A percentile compares a stretch with the other conserved stretches of the same genome.
These are phyloP conservation scores for Pachypsylla venusta DNA, from an alignment of 1,140 invertebrate species.

Conservation along the genomic window DNA sequence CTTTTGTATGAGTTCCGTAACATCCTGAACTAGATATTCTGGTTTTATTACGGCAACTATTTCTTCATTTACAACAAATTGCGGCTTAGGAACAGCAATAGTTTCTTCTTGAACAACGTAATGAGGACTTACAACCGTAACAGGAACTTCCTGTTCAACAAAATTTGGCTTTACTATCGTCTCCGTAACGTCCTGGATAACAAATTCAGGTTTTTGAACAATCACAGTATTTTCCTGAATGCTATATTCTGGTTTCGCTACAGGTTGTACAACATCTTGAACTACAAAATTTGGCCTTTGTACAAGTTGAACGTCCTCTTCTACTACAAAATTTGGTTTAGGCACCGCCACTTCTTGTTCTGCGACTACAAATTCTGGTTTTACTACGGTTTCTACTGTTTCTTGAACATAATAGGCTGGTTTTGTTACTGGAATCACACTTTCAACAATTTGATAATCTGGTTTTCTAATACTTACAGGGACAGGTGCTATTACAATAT, in stretches of 20 bases:
- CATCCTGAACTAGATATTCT: background rate
- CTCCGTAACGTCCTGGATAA: background rate
- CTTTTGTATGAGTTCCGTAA: background rate
- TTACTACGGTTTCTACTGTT: background rate
- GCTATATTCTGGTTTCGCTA: background rate
- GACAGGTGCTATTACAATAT: slow-evolving; percentile 1
- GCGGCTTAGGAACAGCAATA: background rate
- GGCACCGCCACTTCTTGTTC: background rate
- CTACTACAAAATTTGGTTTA: background rate
- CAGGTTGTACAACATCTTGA: slow-evolving; percentile 1
- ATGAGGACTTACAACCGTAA: background rate
- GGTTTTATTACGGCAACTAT: background rate
- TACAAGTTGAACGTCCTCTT: background rate
- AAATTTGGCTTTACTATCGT: background rate
- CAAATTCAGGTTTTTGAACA: background rate
- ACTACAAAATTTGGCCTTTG: background rate
- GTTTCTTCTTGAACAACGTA: background rate
- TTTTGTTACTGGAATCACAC: background rate
- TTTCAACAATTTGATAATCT: background rate
- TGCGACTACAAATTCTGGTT: background rate
- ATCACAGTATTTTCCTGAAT: background rate
- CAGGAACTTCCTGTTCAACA: slow-evolving; percentile 1
- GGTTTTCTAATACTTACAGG: slow-evolving; percentile 1
- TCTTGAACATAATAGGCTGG: background rate
- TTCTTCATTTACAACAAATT: background rate